A percentile compares a stretch with the other conserved stretches of the same genome.
phyloP scores from a whole-genome alignment of 2,888 invertebrate species.

The Cancer borealis region DNA sequence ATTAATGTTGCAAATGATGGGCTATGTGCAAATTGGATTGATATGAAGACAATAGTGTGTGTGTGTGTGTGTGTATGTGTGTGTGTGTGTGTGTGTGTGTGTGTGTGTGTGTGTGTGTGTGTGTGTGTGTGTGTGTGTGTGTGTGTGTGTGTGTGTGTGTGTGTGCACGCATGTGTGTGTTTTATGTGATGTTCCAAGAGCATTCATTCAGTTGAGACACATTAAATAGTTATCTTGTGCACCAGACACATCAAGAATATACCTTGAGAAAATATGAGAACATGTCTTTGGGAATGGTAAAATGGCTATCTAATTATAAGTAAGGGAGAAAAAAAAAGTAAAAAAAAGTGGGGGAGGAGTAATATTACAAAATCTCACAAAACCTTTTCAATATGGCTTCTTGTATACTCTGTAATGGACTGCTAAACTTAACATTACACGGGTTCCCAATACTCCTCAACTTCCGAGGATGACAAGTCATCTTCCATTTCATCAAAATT shows the following conservation, averaged over 20 bases:
- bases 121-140: not conserved
- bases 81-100: constrained; percentile 34
- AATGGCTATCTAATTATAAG: constrained; percentile 53
- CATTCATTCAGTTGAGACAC: constrained; percentile 42
- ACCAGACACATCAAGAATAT: constrained; percentile 57
- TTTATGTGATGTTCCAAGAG: not conserved
- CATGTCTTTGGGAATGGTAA: constrained; percentile 73
- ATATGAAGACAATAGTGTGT: not conserved
- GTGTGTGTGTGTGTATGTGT: not conserved
- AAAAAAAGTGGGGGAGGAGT: constrained; percentile 47
- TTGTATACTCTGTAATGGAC: constrained; percentile 44
- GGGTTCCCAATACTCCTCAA: constrained; percentile 42
- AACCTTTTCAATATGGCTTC: constrained; percentile 44
- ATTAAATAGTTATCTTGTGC: constrained; percentile 53
- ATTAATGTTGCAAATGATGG: constrained; percentile 36
- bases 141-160: too few relatives aligned
- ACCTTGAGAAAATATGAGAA: constrained; percentile 66
- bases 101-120: not conserved
- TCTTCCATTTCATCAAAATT: constrained; percentile 37
- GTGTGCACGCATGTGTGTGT: not conserved
- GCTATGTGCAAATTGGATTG: constrained; percentile 22
- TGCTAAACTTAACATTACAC: constrained; percentile 42
- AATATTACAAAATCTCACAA: constrained; percentile 42
- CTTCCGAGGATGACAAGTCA: constrained; percentile 45
- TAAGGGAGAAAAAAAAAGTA: constrained; percentile 9